Evolutionary conservation across 1,140 invertebrate genomes (phyloP).

Genomic region (Gryllus bimaculatus): DNA sequence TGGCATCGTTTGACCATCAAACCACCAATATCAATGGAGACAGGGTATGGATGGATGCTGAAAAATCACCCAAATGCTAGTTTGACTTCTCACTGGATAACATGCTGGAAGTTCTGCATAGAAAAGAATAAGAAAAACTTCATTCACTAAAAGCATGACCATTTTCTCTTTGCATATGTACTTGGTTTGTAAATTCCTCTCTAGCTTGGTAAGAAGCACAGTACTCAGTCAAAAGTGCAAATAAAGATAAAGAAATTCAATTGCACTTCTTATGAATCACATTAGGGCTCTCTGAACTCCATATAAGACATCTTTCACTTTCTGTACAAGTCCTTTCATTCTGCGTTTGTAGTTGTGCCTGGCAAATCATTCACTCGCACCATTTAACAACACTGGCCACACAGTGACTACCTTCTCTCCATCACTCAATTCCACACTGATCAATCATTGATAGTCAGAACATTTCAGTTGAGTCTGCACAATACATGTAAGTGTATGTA

Average conservation of each 20-base stretch:
- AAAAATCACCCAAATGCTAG: neutral
- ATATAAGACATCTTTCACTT: neutral
- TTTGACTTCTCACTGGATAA: neutral
- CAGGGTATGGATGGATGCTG: neutral
- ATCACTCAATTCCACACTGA: neutral
- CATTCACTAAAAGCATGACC: conserved; percentile 1
- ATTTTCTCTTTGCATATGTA: neutral
- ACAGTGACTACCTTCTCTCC: neutral
- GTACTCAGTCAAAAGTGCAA: neutral
- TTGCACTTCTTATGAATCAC: conserved; percentile 4
- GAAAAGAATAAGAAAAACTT: conserved; percentile 1
- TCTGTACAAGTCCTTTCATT: neutral
- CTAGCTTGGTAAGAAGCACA: neutral
- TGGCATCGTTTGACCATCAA: neutral
- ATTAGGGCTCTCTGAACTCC: neutral
- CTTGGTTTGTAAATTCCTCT: neutral
- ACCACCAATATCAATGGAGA: neutral
- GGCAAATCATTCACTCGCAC: neutral
- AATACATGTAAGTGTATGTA: neutral
- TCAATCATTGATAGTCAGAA: neutral
- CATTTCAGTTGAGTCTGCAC: neutral
- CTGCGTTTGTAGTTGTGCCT: neutral
- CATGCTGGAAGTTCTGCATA: neutral
- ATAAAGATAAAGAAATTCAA: neutral
- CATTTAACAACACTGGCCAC: neutral